Base-by-base conservation (phyloP, 2,888 invertebrate genomes). In the Pristionchus fissidentatus region DNA sequence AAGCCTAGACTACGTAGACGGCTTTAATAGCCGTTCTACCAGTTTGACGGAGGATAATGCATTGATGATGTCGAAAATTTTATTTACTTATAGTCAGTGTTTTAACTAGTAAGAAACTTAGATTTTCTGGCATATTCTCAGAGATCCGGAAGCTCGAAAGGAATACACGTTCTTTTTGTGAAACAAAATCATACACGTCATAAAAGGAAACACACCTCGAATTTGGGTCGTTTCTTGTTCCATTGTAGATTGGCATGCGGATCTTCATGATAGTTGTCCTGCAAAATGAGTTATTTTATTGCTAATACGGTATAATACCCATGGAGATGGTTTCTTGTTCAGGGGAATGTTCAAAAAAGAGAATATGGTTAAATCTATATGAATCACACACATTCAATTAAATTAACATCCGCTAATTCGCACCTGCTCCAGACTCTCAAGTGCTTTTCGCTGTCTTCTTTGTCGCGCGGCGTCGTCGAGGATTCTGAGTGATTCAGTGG, bases 201-300 rank as follows among this genome's bases (percentile, higher is more conserved):
- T 43, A 29, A 0, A 49, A n/a, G 29, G n/a, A 43, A 35, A 29
- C 26, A 29, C n/a, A 79, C 83, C 73, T 83, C 83, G 35, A 83
- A 83, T 13, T 83, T 83, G 0, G 83, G 83, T 57, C 83, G n/a
- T 38, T 83, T 70, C 55, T 83, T 83, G 73, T 83, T 32, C 83
- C 83, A 83, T 22, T 70, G 70, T 22, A 83, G 52, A 7, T 83
- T 66, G 15, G 83, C 83, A 29, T 83, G 83, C 15, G 83, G 83
- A 22, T 83, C 83, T 26, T 70, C 70, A n/a, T 83, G 83, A 38
- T 43, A 70, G 52, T 83, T 83, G 55, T 83, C 83, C 83, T 81
- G 43, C 1, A 75, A 46, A 8, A 26, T 15, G 26, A 57, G 10
- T 15, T 15, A 26, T 57, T 10, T 46, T 46, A 46, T 46, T 46